Evolutionary conservation across 2,888 invertebrate genomes (phyloP).

Genomic region (Nasonia oneida): DNA sequence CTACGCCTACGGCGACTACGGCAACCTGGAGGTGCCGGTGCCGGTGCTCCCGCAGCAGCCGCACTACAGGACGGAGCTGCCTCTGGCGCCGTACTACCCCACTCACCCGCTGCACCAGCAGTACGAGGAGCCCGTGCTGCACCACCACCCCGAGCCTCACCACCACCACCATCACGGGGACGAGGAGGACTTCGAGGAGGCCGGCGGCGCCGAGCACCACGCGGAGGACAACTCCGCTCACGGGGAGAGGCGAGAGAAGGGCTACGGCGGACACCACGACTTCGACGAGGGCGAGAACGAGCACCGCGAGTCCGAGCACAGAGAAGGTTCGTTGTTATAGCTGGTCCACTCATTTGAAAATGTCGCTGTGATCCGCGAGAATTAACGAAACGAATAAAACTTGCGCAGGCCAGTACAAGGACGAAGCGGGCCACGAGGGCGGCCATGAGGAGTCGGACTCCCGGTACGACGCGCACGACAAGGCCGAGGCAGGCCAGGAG

Average conservation of each 20-base stretch:
- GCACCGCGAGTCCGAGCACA: constrained; percentile 38
- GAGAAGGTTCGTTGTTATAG: constrained; percentile 38
- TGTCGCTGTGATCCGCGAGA: background rate
- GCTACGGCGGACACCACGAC: constrained; percentile 52
- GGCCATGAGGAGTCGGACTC: constrained; percentile 80
- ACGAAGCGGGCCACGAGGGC: constrained; percentile 79
- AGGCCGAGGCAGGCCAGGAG: constrained; percentile 80
- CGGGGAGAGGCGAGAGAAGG: constrained; percentile 57
- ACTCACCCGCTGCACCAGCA: background rate
- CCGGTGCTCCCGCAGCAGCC: background rate
- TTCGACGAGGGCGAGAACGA: constrained; percentile 60
- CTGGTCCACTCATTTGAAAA: background rate
- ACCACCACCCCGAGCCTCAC: constrained; percentile 51
- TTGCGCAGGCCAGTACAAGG: constrained; percentile 82
- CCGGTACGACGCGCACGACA: constrained; percentile 81
- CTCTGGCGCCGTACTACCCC: constrained; percentile 63
- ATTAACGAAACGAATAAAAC: background rate
- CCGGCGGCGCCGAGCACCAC: constrained; percentile 52
- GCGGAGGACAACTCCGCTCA: constrained; percentile 56
- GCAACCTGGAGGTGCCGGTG: background rate
- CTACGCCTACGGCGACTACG: constrained; percentile 59
- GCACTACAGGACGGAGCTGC: background rate
- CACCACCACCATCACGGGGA: constrained; percentile 52
- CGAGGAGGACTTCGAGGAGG: constrained; percentile 67
- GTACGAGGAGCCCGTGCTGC: constrained; percentile 19